A percentile compares a stretch with the other conserved stretches of the same genome.
phyloP scores from a whole-genome alignment of 2,113 vertebrate genomes.

The Rhinichthys klamathensis region DNA sequence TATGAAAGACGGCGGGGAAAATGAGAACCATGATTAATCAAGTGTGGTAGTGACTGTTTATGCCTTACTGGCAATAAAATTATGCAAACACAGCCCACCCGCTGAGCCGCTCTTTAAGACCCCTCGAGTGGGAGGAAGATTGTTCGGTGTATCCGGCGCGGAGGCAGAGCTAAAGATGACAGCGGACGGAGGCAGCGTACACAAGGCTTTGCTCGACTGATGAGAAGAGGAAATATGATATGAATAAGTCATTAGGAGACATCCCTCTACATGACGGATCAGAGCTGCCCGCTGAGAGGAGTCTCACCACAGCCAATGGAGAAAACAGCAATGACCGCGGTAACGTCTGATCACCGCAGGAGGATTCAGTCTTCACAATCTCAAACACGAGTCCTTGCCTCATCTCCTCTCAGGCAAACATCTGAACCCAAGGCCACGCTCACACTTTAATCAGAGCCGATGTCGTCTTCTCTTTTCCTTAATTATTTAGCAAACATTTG shows the following conservation, averaged over 20 bases:
- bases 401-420: neutral
- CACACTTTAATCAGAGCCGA: neutral
- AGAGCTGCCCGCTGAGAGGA: slow-evolving; percentile 38
- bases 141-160: slow-evolving; percentile 24
- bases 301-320: slow-evolving; percentile 52
- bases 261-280: slow-evolving; percentile 34
- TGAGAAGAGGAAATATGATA: slow-evolving; percentile 48
- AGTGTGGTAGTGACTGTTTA: slow-evolving; percentile 53
- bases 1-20: slow-evolving; percentile 51
- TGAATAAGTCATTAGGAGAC: slow-evolving; percentile 65
- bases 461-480: no score
- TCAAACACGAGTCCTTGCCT: neutral
- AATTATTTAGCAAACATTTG: no score
- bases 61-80: slow-evolving; percentile 62
- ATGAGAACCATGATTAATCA: slow-evolving; percentile 64
- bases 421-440: neutral
- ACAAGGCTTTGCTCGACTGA: slow-evolving; percentile 41
- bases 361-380: neutral
- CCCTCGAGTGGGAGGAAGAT: slow-evolving; percentile 26
- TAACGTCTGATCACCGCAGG: neutral
- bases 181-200: neutral
- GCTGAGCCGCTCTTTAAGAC: slow-evolving; percentile 48
- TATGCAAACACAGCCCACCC: slow-evolving; percentile 59
- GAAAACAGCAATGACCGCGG: slow-evolving; percentile 21
- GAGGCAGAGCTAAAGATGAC: slow-evolving; percentile 13